Conservation (phyloP, 1,140 invertebrate species). For the Drosophila kurseongensis region DNA sequence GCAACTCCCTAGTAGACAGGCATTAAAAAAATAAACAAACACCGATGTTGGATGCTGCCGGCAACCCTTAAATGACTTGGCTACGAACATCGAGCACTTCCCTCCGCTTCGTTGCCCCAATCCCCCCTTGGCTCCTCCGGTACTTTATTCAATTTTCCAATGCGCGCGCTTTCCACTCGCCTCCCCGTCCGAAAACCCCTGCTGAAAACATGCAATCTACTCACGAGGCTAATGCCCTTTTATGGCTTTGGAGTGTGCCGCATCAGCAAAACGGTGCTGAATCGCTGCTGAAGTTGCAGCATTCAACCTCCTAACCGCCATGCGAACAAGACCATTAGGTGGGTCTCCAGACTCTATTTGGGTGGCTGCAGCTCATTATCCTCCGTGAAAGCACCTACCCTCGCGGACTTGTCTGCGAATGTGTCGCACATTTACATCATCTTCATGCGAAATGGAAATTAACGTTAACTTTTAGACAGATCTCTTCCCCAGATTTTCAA, state of each 20-base stretch:
- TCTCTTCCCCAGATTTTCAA: constrained; percentile 23
- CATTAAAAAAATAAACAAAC: constrained; percentile 48
- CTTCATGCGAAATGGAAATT: constrained; percentile 35
- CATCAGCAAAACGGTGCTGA: constrained; percentile 63
- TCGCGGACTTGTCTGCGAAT: constrained; percentile 25
- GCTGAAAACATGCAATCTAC: constrained; percentile 45
- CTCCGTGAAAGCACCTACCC: constrained; percentile 13
- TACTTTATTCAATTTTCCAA: constrained; percentile 73
- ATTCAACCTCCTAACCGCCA: constrained; percentile 24
- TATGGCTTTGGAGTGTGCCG: constrained; percentile 74
- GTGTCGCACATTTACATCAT: constrained; percentile 58
- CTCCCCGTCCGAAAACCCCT: constrained; percentile 11
- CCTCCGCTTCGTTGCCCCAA: constrained; percentile 23
- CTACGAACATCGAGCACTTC: constrained; percentile 45
- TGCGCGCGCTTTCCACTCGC: constrained; percentile 28
- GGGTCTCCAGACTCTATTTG: constrained; percentile 18
- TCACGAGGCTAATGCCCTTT: constrained; percentile 77
- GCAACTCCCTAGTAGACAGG: constrained; percentile 32
- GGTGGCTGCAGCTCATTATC: constrained; percentile 63
- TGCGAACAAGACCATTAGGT: constrained; percentile 42
- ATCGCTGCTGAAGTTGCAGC: constrained; percentile 25
- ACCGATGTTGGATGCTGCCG: constrained; percentile 22
- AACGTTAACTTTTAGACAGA: constrained; percentile 34
- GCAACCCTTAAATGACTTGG: constrained; percentile 72
- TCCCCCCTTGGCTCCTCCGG: constrained; percentile 12